Percentiles rank a stretch among this genome's conserved stretches.
Evolutionary conservation across 30 jellyfish, hydroid and myxozoan species (phyloP).

Genomic region (Rhopilema esculentum): DNA sequence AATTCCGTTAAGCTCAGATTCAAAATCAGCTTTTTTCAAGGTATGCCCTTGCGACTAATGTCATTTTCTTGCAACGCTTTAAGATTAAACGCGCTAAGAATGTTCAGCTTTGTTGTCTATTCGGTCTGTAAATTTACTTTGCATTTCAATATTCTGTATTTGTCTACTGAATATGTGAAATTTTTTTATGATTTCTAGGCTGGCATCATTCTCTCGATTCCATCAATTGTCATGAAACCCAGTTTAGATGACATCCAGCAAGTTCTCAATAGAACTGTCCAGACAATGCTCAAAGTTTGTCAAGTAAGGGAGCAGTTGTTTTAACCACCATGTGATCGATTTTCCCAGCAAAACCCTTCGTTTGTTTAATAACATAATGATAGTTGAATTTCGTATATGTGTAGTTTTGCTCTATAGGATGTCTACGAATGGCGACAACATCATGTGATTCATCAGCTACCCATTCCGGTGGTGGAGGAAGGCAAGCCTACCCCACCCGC

Average conservation of each 20-base stretch:
- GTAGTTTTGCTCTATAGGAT: conserved; percentile 20
- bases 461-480: conserved; percentile 77
- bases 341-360: conserved; percentile 1
- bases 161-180: too few species aligned
- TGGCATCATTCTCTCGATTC: conserved; percentile 70
- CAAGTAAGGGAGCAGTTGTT: conserved; percentile 36
- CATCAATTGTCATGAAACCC: conserved; percentile 80
- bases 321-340: not conserved
- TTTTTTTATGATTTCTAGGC: conserved; percentile 37
- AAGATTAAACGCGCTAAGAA: too few species aligned
- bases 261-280: conserved; percentile 74
- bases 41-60: conserved; percentile 34
- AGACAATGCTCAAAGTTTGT: conserved; percentile 70
- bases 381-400: not conserved
- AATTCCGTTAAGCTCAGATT: conserved; percentile 44
- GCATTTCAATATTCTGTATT: not conserved
- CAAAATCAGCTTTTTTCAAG: conserved; percentile 74
- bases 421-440: conserved; percentile 88
- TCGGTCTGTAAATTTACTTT: not conserved
- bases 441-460: conserved; percentile 70
- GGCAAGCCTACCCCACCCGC: conserved; percentile 76
- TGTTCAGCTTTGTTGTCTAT: too few species aligned
- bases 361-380: conserved; percentile 31
- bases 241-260: conserved; percentile 83
- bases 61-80: not conserved